A percentile compares a stretch with the other conserved stretches of the same genome.
Conservation (phyloP, 2,888 invertebrate species). For the Pammene aurita region DNA sequence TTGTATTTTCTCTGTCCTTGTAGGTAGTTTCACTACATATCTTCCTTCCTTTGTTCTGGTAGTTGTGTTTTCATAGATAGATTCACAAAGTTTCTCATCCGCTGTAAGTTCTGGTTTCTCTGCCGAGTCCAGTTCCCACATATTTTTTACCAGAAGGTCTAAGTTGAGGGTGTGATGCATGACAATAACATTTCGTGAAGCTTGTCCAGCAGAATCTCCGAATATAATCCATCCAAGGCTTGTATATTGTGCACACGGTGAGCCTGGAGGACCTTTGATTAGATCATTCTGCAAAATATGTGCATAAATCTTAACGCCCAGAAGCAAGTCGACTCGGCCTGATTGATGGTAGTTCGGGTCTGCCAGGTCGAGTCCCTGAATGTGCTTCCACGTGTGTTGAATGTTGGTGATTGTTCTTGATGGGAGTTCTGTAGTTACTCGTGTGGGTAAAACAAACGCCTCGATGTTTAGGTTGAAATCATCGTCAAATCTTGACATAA, state of each 20-base stretch:
- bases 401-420: not conserved
- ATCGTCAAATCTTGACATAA: conserved; percentile 40
- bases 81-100: conserved; percentile 22
- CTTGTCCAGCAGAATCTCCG: not conserved
- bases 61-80: not conserved
- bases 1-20: conserved; percentile 1
- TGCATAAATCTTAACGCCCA: conserved; percentile 46
- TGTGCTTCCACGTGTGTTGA: conserved; percentile 39
- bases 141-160: conserved; percentile 15
- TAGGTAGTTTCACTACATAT: conserved; percentile 7
- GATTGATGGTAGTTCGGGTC: conserved; percentile 44
- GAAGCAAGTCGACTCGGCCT: conserved; percentile 46
- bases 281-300: conserved; percentile 42
- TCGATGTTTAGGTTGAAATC: conserved; percentile 18
- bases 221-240: conserved; percentile 43
- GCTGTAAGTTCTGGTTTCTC: not conserved
- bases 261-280: conserved; percentile 45
- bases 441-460: conserved; percentile 44
- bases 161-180: conserved; percentile 19
- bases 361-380: conserved; percentile 43
- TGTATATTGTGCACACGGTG: conserved; percentile 46
- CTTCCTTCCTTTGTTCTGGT: conserved; percentile 8
- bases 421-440: conserved; percentile 35
- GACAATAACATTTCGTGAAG: not conserved
- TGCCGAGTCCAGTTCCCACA: conserved; percentile 42